These are phyloP conservation scores for Bambusicola thoracicus DNA, from an alignment of 2,113 vertebrate genomes.

Conservation along the genomic window DNA sequence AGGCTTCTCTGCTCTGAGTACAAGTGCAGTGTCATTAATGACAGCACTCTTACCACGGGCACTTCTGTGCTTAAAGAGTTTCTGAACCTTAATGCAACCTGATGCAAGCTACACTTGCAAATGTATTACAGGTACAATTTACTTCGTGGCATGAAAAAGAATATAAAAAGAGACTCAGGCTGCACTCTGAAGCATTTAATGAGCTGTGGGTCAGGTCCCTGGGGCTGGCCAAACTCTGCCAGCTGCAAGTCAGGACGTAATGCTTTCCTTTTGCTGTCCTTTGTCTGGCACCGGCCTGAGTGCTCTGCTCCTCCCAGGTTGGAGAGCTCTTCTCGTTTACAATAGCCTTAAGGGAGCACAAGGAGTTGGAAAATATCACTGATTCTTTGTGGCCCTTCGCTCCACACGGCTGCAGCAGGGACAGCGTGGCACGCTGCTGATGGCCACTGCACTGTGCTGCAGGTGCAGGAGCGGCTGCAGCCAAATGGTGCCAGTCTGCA, in stretches of 20 bases:
- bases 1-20: slow-evolving; percentile 38
- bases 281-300: not conserved
- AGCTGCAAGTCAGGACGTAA: not conserved
- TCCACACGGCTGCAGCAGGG: not conserved
- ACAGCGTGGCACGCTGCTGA: rapidly evolving
- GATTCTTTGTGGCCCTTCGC: not conserved
- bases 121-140: slow-evolving; percentile 53
- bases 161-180: not conserved
- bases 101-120: slow-evolving; percentile 42
- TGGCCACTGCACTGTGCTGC: rapidly evolving
- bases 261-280: slow-evolving; percentile 6
- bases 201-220: slow-evolving; percentile 21
- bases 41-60: slow-evolving; percentile 31
- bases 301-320: not conserved
- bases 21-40: slow-evolving; percentile 36
- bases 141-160: slow-evolving; percentile 1
- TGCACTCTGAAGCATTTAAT: slow-evolving; percentile 1
- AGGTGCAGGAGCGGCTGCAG: not conserved
- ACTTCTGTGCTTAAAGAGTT: slow-evolving; percentile 50
- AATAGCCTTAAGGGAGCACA: not conserved
- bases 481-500: not conserved
- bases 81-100: slow-evolving; percentile 56
- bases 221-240: not conserved
- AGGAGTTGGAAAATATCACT: not conserved
- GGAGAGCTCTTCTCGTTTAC: not conserved